Percentiles rank a stretch among this genome's conserved stretches.
Evolutionary conservation across 2,113 vertebrate genomes (phyloP).

Genomic region (Tychaedon coryphoeus): DNA sequence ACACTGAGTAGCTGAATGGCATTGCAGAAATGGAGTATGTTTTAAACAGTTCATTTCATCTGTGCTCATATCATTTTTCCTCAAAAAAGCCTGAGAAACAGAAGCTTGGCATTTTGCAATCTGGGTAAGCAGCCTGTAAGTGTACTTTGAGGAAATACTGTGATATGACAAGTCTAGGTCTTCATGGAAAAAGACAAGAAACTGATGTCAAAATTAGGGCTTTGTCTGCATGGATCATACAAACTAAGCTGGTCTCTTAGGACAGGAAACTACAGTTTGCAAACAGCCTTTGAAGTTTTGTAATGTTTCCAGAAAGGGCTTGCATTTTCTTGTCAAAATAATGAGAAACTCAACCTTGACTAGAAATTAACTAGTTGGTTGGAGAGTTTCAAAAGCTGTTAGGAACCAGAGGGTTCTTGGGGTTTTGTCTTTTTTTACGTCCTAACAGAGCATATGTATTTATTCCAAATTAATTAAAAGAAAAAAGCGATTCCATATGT

Average conservation of each 20-base stretch:
- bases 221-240: slow-evolving; percentile 50
- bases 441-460: neutral
- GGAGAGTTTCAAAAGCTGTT: neutral
- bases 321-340: slow-evolving; percentile 23
- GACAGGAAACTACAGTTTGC: slow-evolving; percentile 46
- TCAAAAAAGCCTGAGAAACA: neutral
- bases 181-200: neutral
- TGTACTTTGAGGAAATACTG: slow-evolving; percentile 53
- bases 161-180: slow-evolving; percentile 31
- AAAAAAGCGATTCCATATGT: neutral
- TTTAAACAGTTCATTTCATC: slow-evolving; percentile 3
- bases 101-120: slow-evolving; percentile 5
- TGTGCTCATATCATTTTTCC: slow-evolving; percentile 39
- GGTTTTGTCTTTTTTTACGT: neutral
- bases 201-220: neutral
- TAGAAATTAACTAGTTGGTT: slow-evolving; percentile 1
- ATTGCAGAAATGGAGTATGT: slow-evolving; percentile 72
- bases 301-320: slow-evolving; percentile 14
- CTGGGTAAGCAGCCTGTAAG: neutral
- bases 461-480: neutral
- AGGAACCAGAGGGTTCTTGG: neutral
- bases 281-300: slow-evolving; percentile 26
- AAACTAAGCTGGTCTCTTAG: neutral
- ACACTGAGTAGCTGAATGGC: slow-evolving; percentile 67
- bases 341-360: neutral